A percentile compares a stretch with the other conserved stretches of the same genome.
Evolutionary conservation across 1,140 invertebrate species (phyloP).

Genomic region (Lethrus apterus): DNA sequence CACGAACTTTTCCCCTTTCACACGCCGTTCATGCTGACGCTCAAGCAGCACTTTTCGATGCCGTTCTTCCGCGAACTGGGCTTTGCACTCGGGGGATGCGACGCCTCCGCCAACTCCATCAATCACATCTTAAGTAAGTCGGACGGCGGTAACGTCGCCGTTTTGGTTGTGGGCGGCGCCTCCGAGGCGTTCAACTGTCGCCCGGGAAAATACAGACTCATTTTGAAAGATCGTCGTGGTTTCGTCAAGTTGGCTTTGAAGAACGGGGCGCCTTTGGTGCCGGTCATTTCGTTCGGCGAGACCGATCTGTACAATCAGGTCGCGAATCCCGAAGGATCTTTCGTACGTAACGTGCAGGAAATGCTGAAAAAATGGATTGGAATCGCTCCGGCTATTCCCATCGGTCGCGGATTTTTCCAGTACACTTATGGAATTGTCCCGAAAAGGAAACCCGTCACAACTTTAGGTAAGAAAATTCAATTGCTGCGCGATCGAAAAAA

Average conservation of each 20-base stretch:
- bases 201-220: constrained; percentile 62
- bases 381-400: constrained; percentile 69
- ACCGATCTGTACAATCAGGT: constrained; percentile 79
- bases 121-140: constrained; percentile 43
- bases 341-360: constrained; percentile 62
- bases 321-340: constrained; percentile 62
- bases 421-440: constrained; percentile 83
- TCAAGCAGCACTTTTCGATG: constrained; percentile 73
- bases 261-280: constrained; percentile 74
- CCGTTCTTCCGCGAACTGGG: constrained; percentile 75
- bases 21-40: constrained; percentile 60
- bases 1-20: constrained; percentile 71
- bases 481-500: too few species aligned
- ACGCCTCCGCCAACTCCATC: constrained; percentile 50
- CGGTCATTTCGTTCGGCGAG: constrained; percentile 87
- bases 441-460: constrained; percentile 59
- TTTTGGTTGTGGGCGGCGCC: constrained; percentile 75
- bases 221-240: constrained; percentile 61
- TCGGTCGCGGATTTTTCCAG: constrained; percentile 83
- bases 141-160: constrained; percentile 52
- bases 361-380: constrained; percentile 60
- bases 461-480: constrained; percentile 7
- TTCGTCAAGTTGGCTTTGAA: constrained; percentile 73
- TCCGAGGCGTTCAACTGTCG: constrained; percentile 67
- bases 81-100: constrained; percentile 51